Percentiles rank a stretch among this genome's conserved stretches.
phyloP scores from a whole-genome alignment of 1,140 invertebrate genomes.

The Cyphomyrmex costatus region DNA sequence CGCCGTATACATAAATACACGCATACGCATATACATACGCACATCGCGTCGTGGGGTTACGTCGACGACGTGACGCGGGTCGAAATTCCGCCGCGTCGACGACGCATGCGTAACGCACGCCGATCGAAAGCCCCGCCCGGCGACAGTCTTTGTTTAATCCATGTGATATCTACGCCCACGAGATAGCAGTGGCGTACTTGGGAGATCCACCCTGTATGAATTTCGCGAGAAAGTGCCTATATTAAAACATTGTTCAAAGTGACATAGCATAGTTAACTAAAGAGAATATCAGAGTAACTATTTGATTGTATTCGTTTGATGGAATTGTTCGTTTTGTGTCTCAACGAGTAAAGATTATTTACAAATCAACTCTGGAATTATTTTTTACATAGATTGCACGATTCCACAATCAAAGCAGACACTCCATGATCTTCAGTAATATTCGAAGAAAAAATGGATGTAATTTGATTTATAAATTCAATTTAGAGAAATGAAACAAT shows the following conservation, averaged over 20 bases:
- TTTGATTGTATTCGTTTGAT: not conserved
- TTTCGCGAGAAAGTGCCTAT: not conserved
- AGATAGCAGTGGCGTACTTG: slow-evolving; percentile 44
- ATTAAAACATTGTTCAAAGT: not conserved
- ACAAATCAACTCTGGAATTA: not conserved
- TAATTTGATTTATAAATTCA: not conserved
- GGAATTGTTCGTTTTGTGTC: not conserved
- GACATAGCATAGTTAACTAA: not conserved
- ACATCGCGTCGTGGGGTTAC: slow-evolving; percentile 42
- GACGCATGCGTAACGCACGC: slow-evolving; percentile 75
- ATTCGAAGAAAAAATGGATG: not conserved
- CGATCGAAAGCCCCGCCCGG: slow-evolving; percentile 84
- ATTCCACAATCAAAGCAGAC: not conserved
- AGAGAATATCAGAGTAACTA: not conserved
- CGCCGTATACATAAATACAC: slow-evolving; percentile 1
- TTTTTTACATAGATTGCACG: not conserved
- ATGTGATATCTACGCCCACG: slow-evolving; percentile 79
- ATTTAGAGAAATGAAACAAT: not conserved
- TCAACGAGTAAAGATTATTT: not conserved
- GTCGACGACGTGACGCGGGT: slow-evolving; percentile 75
- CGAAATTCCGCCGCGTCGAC: slow-evolving; percentile 68
- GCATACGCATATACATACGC: not conserved
- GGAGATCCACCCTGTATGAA: not conserved
- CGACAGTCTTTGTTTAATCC: slow-evolving; percentile 84
- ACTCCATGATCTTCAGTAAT: not conserved